These are phyloP conservation scores for Macroramphosus scolopax DNA, from an alignment of 2,797 vertebrate genomes.

Conservation along the genomic window DNA sequence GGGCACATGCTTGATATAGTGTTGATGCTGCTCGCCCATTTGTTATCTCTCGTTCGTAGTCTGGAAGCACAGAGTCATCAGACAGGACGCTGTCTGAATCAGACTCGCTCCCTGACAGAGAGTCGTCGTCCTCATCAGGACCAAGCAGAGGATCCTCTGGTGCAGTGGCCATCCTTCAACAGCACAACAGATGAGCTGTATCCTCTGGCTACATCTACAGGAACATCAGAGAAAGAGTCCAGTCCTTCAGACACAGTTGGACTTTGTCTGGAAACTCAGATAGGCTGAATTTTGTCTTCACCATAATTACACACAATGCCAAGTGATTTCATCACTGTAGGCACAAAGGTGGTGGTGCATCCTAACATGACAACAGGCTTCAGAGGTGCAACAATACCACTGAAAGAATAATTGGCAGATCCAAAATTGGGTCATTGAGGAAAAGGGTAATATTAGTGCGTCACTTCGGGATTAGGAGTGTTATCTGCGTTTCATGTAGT, in stretches of 20 bases:
- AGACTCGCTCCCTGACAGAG: slow-evolving; percentile 31
- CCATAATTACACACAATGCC: slow-evolving; percentile 1
- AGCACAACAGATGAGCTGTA: slow-evolving; percentile 29
- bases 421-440: slow-evolving; percentile 18
- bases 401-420: no score
- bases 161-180: slow-evolving; percentile 65
- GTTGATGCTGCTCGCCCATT: slow-evolving; percentile 33
- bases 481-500: slow-evolving; percentile 34
- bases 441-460: no score
- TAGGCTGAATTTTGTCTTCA: no score
- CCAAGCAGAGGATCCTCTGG: slow-evolving; percentile 71
- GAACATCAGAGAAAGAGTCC: slow-evolving; percentile 10
- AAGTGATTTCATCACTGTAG: not conserved
- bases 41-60: slow-evolving; percentile 34
- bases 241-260: not conserved
- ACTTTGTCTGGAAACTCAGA: slow-evolving; percentile 17
- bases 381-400: no score
- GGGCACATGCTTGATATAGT: slow-evolving; percentile 80
- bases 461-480: slow-evolving; percentile 33
- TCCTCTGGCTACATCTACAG: slow-evolving; percentile 45
- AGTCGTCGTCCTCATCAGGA: slow-evolving; percentile 47
- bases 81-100: slow-evolving; percentile 78
- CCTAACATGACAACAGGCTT: no score
- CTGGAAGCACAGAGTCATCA: slow-evolving; percentile 78
- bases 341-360: no score